Evolutionary conservation across 2,797 vertebrate species (phyloP).

Genomic region (Malacoctenus gilli): DNA sequence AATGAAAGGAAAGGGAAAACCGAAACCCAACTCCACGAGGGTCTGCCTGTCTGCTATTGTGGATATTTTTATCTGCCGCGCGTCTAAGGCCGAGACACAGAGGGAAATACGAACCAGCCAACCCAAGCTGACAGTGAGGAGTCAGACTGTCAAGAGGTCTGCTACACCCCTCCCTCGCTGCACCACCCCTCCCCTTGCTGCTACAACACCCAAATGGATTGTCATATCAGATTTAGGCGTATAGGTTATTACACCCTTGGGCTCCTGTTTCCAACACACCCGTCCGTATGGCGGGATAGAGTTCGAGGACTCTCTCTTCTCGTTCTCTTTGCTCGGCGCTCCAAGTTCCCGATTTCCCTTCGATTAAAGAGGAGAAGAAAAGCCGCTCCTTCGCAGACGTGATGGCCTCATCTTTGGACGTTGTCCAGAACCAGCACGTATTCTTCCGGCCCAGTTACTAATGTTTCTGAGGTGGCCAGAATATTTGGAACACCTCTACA

Average conservation of each 20-base stretch:
- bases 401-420: background rate
- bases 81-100: constrained; percentile 80
- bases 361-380: constrained; percentile 40
- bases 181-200: constrained; percentile 57
- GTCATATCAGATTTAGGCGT: constrained; percentile 88
- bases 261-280: constrained; percentile 78
- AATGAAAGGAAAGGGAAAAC: constrained; percentile 81
- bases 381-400: constrained; percentile 17
- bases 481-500: too few relatives aligned
- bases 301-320: constrained; percentile 76
- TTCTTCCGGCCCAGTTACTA: too few relatives aligned
- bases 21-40: constrained; percentile 77
- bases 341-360: constrained; percentile 59
- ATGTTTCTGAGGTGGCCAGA: too few relatives aligned
- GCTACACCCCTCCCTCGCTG: constrained; percentile 60
- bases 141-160: constrained; percentile 80
- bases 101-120: constrained; percentile 81
- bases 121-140: constrained; percentile 81
- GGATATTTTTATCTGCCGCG: constrained; percentile 83
- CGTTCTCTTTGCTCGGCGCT: constrained; percentile 40
- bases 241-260: constrained; percentile 90
- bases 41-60: constrained; percentile 84
- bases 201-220: constrained; percentile 87
- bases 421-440: too few relatives aligned
- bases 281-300: constrained; percentile 76